phyloP scores from a whole-genome alignment of 1,140 invertebrate species.

The Cotesia vestalis region DNA sequence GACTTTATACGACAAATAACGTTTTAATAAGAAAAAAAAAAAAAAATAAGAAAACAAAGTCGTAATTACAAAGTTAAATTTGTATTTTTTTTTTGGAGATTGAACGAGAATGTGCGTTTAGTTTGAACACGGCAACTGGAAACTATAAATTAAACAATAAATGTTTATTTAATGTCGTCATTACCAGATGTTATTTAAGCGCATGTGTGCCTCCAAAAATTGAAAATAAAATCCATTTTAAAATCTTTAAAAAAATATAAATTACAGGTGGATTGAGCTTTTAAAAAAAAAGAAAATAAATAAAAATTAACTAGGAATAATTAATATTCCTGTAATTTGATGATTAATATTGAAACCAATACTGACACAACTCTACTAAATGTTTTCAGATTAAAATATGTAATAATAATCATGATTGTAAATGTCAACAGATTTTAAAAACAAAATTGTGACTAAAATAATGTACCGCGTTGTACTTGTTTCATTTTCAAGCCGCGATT shows the following conservation, averaged over 20 bases:
- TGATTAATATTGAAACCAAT: slow-evolving; percentile 17
- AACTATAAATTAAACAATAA: too few species aligned
- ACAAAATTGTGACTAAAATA: slow-evolving; percentile 40
- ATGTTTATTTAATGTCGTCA: too few species aligned
- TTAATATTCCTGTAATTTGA: too few species aligned
- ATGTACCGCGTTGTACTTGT: slow-evolving; percentile 41
- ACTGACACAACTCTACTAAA: slow-evolving; percentile 22
- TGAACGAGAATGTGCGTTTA: slow-evolving; percentile 40
- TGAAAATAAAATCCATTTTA: too few species aligned
- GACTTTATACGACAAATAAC: slow-evolving; percentile 54
- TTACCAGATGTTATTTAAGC: too few species aligned
- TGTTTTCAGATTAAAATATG: slow-evolving; percentile 11
- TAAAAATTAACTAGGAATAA: too few species aligned
- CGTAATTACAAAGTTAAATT: neutral
- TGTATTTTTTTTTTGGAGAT: slow-evolving; percentile 27
- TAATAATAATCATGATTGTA: neutral
- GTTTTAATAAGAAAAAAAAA: too few species aligned
- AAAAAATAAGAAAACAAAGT: neutral
- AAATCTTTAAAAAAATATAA: too few species aligned
- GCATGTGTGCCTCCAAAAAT: too few species aligned
- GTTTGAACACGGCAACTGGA: too few species aligned
- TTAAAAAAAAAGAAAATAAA: too few species aligned
- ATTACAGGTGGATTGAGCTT: too few species aligned
- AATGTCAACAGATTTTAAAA: slow-evolving; percentile 30
- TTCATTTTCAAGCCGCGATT: slow-evolving; percentile 43